These are phyloP conservation scores for Phacellophora camtschatica DNA, from an alignment of 30 jellyfish, hydroid and myxozoan genomes.

Conservation along the genomic window DNA sequence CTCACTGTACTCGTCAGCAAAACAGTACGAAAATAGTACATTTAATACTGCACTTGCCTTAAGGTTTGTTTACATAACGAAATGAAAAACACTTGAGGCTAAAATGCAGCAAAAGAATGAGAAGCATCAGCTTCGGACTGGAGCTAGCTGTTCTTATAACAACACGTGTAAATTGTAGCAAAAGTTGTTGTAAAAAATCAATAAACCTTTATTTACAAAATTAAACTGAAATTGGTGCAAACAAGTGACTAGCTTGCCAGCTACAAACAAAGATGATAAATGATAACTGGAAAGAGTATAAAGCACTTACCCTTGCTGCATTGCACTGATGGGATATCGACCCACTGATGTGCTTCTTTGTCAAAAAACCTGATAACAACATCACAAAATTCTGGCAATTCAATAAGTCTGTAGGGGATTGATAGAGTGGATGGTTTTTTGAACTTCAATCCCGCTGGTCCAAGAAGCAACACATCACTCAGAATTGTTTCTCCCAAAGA, in stretches of 20 bases:
- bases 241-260: too few species aligned
- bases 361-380: not conserved
- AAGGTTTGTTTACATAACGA: too few species aligned
- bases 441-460: not conserved
- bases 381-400: not conserved
- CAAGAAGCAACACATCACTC: conserved; percentile 23
- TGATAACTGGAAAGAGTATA: too few species aligned
- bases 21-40: too few species aligned
- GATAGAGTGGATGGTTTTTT: not conserved
- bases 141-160: too few species aligned
- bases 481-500: not conserved
- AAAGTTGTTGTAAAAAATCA: not conserved
- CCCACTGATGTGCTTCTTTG: not conserved
- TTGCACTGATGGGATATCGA: not conserved
- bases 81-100: not conserved
- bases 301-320: not conserved
- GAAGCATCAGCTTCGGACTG: too few species aligned
- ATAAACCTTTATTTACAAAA: too few species aligned
- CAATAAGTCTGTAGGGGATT: conserved; percentile 19
- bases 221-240: too few species aligned
- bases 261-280: too few species aligned
- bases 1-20: too few species aligned
- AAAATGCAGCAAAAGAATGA: not conserved
- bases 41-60: too few species aligned
- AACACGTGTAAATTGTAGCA: too few species aligned